Evolutionary conservation across 2,888 invertebrate genomes (phyloP), one percentile per base, ranked within the genome.

Genomic region (Sthenelais limicola): DNA sequence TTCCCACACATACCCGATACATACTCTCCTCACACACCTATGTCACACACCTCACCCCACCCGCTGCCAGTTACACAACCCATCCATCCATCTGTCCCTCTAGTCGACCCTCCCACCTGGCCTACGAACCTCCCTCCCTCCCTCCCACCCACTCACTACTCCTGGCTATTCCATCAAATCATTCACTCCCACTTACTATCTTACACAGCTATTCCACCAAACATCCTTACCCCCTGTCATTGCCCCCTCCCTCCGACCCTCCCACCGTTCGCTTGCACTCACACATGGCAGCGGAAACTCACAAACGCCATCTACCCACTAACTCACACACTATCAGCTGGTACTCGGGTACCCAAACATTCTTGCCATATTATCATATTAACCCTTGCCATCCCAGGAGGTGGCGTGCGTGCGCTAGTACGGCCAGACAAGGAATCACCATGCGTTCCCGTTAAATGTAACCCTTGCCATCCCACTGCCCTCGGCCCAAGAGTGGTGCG

Each of bases 281-380:
- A n/a, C n/a, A n/a, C n/a, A n/a, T n/a, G n/a, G n/a, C n/a, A n/a
- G n/a, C n/a, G n/a, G n/a, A n/a, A n/a, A n/a, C n/a, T n/a, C n/a
- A n/a, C n/a, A n/a, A n/a, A n/a, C 28, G 3, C 56, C 5, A 24
- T 35, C 26, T 33, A 32, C 3, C 62, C 38, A n/a, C 62, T 43
- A 38, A 35, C 62, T 38, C 62, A 62, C 30, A 38, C 38, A 35
- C 62, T 62, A 62, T 62, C 62, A 62, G 62, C 62, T 62, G 62
- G 62, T 38, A 24, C 62, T 62, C 62, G 62, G 38, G 62, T 62
- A 38, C 35, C 62, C 62, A 62, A 62, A 62, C 62, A 62, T 62
- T 62, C 62, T 62, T 62, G 62, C 62, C 62, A 62, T 62, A 62
- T 62, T 62, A 62, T 62, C 62, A 62, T 62, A 62, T 62, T 62